Evolutionary conservation across 2,113 vertebrate genomes (phyloP), one percentile per base, ranked within the genome.

Genomic region (Salvelinus namaycush): DNA sequence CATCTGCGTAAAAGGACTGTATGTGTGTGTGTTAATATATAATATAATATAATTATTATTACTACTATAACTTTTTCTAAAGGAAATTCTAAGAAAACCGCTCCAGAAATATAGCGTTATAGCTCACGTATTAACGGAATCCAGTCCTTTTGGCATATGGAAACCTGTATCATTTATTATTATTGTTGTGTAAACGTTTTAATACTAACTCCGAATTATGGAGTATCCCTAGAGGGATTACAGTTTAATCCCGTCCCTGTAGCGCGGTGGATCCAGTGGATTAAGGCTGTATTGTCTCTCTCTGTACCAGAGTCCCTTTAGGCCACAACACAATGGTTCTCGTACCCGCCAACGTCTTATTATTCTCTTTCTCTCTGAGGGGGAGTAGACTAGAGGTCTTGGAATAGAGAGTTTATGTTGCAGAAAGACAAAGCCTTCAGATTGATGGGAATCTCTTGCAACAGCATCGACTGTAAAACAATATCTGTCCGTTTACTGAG

Each of bases 211-310:
- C 92, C 94, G 94, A 94, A 94, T 95, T 95, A 95, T 94, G 91
- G 90, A 92, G 79, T 83, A 87, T 95, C 94, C 93, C 95, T 91
- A 89, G 91, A 92, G 95, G 95, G 95, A 96, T 98, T 96, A 97
- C 89, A 83, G 75, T 91, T 80, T 97, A 97, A 97, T 95, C 95
- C 94, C 90, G 89, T 91, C 89, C 93, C 91, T 94, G 77, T 91
- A 79, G 83, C 39, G 39, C 89, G 79, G 74, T 93, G 90, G 93
- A 93, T 92, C 86, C 81, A 92, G 90, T 94, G 92, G 95, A 94
- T 96, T 95, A 96, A 92, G 91, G 94, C 88, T 82, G 75, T 82
- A 87, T 94, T 94, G 92, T 94, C 90, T 93, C 88, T 90, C 86
- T 44, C 7, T 39, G 39, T 44, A 83, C 77, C 90, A 89, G 90